Base-by-base conservation (phyloP, 2,113 vertebrate species). In the Pedetes capensis region DNA sequence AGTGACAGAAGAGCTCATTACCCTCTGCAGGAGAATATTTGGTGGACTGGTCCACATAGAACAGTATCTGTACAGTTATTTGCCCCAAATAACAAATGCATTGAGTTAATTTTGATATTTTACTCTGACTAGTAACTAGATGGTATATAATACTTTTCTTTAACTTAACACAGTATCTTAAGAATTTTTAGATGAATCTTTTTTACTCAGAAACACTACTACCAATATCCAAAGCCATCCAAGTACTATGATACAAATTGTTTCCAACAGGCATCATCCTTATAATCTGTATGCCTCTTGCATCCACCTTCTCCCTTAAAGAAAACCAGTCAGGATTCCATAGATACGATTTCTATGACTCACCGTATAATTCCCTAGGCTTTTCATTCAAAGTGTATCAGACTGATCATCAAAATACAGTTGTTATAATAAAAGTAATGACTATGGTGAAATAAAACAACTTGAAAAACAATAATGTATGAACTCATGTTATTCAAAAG, bases 41-140 rank as follows among this genome's bases (percentile, higher is more conserved):
- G 6, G 1, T 2, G 85, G 16, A 39, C 10, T 27, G 8, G 6
- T 32, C 27, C 0, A 3, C 27, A 16, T 39, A 39, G 0, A 68
- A 32, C 17, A 59, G 1, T 34, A 72, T 42, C 3, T 39, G 17
- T 8, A 18, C 1, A 14, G 7, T 44, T 75, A 75, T 32, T 75
- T 89, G 3, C 2, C 53, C 57, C 5, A 44, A 81, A 25, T 57
- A 59, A 1, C 10, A 87, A 55, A 34, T 44, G 3, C 37, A 14
- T 29, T 76, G 1, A 18, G 22, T 78, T 57, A 37, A 34, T 14
- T 53, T 78, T 49, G 47, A 13, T 66, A 27, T 8, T 59, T 83
- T 79, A 5, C 22, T 61, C 3, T 44, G 18, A 44, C 10, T 61
- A 13, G 18, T 34, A 66, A 69, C 6, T 53, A 49, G 18, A 71